Evolutionary conservation across 2,888 invertebrate genomes (phyloP).

Genomic region (Dicycla oo): DNA sequence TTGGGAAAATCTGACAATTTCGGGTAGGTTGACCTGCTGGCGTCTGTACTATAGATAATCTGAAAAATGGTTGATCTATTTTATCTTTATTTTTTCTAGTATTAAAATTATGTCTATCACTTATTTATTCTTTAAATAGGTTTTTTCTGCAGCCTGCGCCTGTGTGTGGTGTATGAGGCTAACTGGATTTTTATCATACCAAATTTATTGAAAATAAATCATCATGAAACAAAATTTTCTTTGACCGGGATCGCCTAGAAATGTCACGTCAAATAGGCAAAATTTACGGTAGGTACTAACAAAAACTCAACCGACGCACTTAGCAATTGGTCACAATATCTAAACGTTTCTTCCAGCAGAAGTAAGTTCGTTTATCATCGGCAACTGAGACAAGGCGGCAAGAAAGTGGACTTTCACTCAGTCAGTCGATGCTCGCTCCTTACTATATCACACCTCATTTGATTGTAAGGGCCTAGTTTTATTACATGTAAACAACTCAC

Average conservation of each 20-base stretch:
- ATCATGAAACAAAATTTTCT: constrained; percentile 1
- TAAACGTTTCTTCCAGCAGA: constrained; percentile 75
- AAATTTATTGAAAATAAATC: background rate
- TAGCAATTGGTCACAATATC: constrained; percentile 33
- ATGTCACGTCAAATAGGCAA: constrained; percentile 15
- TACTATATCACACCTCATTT: constrained; percentile 87
- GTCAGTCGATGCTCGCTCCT: constrained; percentile 85
- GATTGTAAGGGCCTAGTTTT: constrained; percentile 78
- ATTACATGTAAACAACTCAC: constrained; percentile 68
- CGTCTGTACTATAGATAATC: too few species aligned
- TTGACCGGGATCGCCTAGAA: background rate
- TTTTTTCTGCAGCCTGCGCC: too few species aligned
- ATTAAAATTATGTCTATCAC: too few species aligned
- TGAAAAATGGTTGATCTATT: too few species aligned
- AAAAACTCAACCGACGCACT: constrained; percentile 14
- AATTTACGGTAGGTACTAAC: constrained; percentile 9
- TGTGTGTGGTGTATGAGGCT: background rate
- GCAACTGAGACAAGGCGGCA: constrained; percentile 79
- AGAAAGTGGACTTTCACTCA: constrained; percentile 89
- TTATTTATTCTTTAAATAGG: too few species aligned
- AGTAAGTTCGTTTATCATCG: constrained; percentile 70
- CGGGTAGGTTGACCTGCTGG: too few species aligned
- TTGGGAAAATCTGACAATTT: too few species aligned
- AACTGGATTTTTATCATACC: background rate
- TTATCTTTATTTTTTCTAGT: too few species aligned